Conservation (phyloP, 2,113 vertebrate species). For the Poecilia latipinna region DNA sequence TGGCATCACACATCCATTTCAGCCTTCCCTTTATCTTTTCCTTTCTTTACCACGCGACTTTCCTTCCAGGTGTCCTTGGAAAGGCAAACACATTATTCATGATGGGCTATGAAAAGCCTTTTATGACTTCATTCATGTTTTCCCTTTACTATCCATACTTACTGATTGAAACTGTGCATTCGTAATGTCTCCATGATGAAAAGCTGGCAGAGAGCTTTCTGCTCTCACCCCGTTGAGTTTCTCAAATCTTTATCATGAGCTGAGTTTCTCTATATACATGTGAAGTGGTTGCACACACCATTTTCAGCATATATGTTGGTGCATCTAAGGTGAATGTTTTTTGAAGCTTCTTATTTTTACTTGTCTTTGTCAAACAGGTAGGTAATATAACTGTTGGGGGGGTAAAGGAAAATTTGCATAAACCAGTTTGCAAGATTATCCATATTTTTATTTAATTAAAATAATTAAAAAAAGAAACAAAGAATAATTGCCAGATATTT, state of each 20-base stretch:
- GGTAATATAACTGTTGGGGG: too few relatives aligned
- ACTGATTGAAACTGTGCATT: constrained; percentile 21
- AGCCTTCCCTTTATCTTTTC: constrained; percentile 30
- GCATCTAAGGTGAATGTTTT: too few relatives aligned
- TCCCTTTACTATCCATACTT: constrained; percentile 2
- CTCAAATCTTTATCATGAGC: not conserved
- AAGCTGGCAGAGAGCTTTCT: not conserved
- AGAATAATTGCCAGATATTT: too few relatives aligned
- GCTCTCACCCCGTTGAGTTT: not conserved
- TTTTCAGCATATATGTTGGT: not conserved
- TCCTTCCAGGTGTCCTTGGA: constrained; percentile 23
- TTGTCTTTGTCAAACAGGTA: too few relatives aligned
- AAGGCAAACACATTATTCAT: constrained; percentile 22
- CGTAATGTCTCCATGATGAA: constrained; percentile 2
- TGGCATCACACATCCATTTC: constrained; percentile 29
- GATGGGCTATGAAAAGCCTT: constrained; percentile 16
- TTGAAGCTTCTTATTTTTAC: too few relatives aligned
- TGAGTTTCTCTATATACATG: not conserved
- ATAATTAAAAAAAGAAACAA: not conserved
- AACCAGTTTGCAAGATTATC: not conserved
- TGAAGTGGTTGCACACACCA: not conserved
- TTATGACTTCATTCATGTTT: not conserved
- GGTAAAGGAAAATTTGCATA: too few relatives aligned
- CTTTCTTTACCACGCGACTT: constrained; percentile 11
- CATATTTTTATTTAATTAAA: not conserved